A percentile compares a stretch with the other conserved stretches of the same genome.
These are phyloP conservation scores for Cheilosia variabilis DNA, from an alignment of 2,888 invertebrate species.

Conservation along the genomic window DNA sequence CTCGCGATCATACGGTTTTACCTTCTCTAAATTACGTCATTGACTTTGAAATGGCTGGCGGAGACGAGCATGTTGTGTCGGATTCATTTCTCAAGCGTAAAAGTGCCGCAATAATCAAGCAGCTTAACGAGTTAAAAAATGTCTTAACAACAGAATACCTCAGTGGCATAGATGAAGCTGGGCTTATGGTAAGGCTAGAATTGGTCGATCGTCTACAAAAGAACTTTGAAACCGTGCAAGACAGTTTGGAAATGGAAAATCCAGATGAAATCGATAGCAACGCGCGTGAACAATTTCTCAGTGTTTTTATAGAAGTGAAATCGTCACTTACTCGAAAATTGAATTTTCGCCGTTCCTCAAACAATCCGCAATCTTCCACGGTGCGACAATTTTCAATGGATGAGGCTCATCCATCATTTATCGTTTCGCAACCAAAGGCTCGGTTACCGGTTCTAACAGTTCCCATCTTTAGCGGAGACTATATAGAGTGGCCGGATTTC, in stretches of 20 bases:
- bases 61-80: too few species aligned
- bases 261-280: constrained; percentile 1
- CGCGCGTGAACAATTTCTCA: neutral
- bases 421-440: constrained; percentile 1
- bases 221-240: neutral
- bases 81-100: too few species aligned
- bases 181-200: too few species aligned
- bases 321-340: neutral
- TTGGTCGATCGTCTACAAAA: neutral
- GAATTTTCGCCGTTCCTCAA: neutral
- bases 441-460: constrained; percentile 6
- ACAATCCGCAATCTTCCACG: constrained; percentile 21
- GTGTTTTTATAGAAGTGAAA: constrained; percentile 10
- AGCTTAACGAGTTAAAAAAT: too few species aligned
- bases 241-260: constrained; percentile 22
- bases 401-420: constrained; percentile 7
- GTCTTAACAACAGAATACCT: too few species aligned
- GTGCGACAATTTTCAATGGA: constrained; percentile 18
- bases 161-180: too few species aligned
- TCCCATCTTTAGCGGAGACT: constrained; percentile 9
- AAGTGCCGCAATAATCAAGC: too few species aligned
- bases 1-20: too few species aligned
- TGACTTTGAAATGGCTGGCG: too few species aligned
- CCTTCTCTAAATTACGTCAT: too few species aligned
- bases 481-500: constrained; percentile 31